Percentiles rank a stretch among this genome's conserved stretches.
Conservation (phyloP, 2,888 invertebrate genomes). For the Cetonia aurata region DNA sequence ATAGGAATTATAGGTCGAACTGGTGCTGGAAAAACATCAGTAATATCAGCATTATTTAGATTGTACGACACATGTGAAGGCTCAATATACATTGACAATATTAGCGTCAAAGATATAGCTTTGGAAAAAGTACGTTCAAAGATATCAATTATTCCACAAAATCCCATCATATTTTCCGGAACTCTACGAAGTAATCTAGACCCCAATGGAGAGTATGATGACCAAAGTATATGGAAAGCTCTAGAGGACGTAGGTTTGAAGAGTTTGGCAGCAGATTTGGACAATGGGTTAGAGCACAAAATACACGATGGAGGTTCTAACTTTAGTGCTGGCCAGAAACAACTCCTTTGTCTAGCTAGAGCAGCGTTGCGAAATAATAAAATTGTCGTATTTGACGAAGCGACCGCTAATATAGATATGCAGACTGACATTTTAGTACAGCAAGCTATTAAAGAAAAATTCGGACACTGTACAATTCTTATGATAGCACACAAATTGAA, state of each 20-base stretch:
- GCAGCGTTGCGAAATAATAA: slow-evolving; percentile 68
- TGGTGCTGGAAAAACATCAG: slow-evolving; percentile 84
- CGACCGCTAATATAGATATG: slow-evolving; percentile 84
- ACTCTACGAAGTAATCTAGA: slow-evolving; percentile 89
- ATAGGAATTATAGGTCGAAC: slow-evolving; percentile 85
- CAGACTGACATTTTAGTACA: slow-evolving; percentile 82
- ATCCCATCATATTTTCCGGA: slow-evolving; percentile 88
- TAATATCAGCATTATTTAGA: slow-evolving; percentile 83
- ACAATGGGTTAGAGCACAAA: slow-evolving; percentile 65
- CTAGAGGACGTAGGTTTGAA: slow-evolving; percentile 85
- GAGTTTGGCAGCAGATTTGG: slow-evolving; percentile 70
- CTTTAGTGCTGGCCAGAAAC: slow-evolving; percentile 69
- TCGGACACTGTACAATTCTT: slow-evolving; percentile 80
- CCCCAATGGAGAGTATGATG: slow-evolving; percentile 83
- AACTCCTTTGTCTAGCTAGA: slow-evolving; percentile 78
- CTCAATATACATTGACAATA: slow-evolving; percentile 81
- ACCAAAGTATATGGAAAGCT: slow-evolving; percentile 84
- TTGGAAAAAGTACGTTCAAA: slow-evolving; percentile 80
- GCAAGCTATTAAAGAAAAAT: slow-evolving; percentile 78
- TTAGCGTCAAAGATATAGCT: slow-evolving; percentile 78
- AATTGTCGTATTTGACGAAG: slow-evolving; percentile 71
- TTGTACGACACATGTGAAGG: slow-evolving; percentile 80
- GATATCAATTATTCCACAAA: slow-evolving; percentile 88
- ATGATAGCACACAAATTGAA: slow-evolving; percentile 86
- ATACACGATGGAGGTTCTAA: slow-evolving; percentile 75